Conservation (phyloP, 1,140 invertebrate genomes). For the Kradibia gibbosae region DNA sequence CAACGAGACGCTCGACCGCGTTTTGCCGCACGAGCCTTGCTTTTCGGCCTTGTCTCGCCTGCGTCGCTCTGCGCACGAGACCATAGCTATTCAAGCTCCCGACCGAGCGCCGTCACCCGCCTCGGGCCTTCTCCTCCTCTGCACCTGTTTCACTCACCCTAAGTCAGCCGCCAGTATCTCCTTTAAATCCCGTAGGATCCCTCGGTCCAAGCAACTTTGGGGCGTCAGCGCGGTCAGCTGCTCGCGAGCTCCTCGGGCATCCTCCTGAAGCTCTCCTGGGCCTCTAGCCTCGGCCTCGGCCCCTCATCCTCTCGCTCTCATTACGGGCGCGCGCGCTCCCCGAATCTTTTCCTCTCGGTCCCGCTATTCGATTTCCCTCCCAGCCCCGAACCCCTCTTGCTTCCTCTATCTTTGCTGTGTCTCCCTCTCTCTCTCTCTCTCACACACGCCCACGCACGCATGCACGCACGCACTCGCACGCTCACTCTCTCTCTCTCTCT, state of each 20-base stretch:
- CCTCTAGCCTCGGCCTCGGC: background rate
- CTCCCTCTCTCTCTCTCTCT: too few relatives aligned
- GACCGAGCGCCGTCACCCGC: background rate
- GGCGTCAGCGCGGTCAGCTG: conserved; percentile 42
- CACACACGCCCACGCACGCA: background rate
- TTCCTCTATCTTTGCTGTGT: background rate
- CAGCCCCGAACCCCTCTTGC: too few relatives aligned
- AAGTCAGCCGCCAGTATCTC: conserved; percentile 52
- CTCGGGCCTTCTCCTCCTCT: background rate
- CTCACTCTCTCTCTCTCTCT: background rate
- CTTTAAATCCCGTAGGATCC: conserved; percentile 47
- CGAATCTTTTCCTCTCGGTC: background rate
- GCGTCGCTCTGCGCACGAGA: conserved; percentile 38
- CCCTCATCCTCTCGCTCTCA: conserved; percentile 27
- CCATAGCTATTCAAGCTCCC: background rate
- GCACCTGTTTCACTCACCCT: conserved; percentile 32
- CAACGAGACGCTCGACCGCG: conserved; percentile 43
- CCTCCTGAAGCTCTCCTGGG: background rate
- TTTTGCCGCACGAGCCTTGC: conserved; percentile 50
- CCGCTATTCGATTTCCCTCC: too few relatives aligned
- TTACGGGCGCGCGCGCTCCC: background rate
- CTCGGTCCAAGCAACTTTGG: conserved; percentile 38
- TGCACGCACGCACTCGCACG: too few relatives aligned
- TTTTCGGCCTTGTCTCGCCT: conserved; percentile 46
- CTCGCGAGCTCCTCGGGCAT: conserved; percentile 27